Conservation (phyloP, 1,140 invertebrate genomes). For the Hyles vespertilio region DNA sequence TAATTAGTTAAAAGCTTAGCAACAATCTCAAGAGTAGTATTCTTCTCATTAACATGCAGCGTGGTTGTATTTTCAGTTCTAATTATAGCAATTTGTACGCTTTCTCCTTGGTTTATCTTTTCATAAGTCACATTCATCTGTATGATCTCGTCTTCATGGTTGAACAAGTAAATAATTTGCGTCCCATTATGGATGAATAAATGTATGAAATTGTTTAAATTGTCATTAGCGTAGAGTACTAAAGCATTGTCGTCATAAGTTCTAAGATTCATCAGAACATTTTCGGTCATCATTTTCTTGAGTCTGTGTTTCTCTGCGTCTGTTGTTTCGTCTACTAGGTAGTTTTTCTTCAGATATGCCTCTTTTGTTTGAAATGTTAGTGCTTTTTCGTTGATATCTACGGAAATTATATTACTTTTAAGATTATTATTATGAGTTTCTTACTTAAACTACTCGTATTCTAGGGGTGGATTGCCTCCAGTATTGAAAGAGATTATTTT, state of each 20-base stretch:
- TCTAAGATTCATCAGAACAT: constrained; percentile 90
- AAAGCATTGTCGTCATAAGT: constrained; percentile 90
- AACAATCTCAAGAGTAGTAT: constrained; percentile 81
- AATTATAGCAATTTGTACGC: constrained; percentile 90
- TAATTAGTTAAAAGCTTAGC: constrained; percentile 84
- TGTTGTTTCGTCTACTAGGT: constrained; percentile 79
- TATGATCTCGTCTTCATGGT: constrained; percentile 86
- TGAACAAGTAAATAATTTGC: constrained; percentile 89
- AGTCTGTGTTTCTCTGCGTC: constrained; percentile 80
- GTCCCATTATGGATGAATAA: constrained; percentile 87
- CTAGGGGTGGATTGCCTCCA: no score
- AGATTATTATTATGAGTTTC: not conserved
- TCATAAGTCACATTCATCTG: constrained; percentile 85
- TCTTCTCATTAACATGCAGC: constrained; percentile 89
- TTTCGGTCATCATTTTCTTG: constrained; percentile 84
- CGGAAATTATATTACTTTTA: constrained; percentile 36
- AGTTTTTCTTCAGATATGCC: constrained; percentile 87
- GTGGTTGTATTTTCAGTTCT: constrained; percentile 83
- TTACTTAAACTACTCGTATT: no score
- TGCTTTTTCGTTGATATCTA: constrained; percentile 93
- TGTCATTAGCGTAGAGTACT: constrained; percentile 93
- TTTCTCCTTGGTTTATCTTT: constrained; percentile 86
- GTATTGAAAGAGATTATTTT: no score
- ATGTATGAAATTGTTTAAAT: constrained; percentile 95
- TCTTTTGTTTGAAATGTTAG: constrained; percentile 90